A percentile compares a stretch with the other conserved stretches of the same genome.
Evolutionary conservation across 2,888 invertebrate genomes (phyloP).

Genomic region (Scelioninae gen. 2): DNA sequence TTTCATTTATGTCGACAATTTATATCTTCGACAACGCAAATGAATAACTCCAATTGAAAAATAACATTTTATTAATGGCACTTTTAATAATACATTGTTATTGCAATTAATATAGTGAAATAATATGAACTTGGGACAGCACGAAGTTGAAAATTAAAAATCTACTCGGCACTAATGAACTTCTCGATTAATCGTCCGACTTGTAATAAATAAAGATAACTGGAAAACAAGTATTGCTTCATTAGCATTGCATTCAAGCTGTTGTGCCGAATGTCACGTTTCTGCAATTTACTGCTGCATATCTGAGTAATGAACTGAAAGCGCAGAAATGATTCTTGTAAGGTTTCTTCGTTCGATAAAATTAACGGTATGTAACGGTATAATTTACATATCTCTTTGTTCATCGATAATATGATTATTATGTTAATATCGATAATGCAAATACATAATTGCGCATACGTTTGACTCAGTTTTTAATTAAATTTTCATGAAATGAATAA

Average conservation of each 20-base stretch:
- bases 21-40: too few species aligned
- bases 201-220: conserved; percentile 3
- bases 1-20: too few species aligned
- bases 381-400: background rate
- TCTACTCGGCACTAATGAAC: background rate
- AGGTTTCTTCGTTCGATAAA: background rate
- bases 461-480: conserved; percentile 26
- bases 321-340: conserved; percentile 11
- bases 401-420: background rate
- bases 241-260: conserved; percentile 25
- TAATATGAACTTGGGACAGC: too few species aligned
- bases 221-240: conserved; percentile 7
- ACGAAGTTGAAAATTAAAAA: background rate
- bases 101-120: too few species aligned
- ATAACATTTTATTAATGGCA: too few species aligned
- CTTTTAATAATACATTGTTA: background rate
- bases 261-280: conserved; percentile 20
- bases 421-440: background rate
- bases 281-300: conserved; percentile 12
- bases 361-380: background rate
- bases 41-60: too few species aligned
- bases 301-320: conserved; percentile 9
- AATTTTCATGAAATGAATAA: conserved; percentile 26
- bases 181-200: background rate
- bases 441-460: background rate